phyloP scores from a whole-genome alignment of 2,888 invertebrate species.

The Brachypalpus laphriformis region DNA sequence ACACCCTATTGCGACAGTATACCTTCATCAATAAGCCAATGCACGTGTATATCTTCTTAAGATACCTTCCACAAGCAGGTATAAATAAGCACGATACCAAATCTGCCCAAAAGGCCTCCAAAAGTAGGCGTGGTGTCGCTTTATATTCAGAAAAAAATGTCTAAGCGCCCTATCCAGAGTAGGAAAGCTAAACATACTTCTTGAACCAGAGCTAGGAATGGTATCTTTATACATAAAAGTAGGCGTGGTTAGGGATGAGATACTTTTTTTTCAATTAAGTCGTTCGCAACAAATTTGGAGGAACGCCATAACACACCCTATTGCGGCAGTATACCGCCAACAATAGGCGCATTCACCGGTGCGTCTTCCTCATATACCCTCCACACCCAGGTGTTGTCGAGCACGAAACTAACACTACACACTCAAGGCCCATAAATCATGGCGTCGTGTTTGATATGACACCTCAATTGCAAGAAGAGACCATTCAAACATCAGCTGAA shows the following conservation, averaged over 20 bases:
- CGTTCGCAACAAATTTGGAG: no score
- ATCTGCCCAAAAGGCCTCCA: conserved; percentile 13
- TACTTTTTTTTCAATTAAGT: not conserved
- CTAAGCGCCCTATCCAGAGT: no score
- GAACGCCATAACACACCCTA: not conserved
- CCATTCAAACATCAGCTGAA: conserved; percentile 20
- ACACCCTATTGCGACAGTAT: not conserved
- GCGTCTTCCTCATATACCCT: not conserved
- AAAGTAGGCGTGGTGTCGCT: no score
- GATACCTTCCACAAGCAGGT: not conserved
- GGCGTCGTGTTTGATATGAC: conserved; percentile 51
- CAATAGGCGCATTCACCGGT: not conserved
- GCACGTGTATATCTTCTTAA: not conserved
- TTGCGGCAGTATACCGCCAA: not conserved
- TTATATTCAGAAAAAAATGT: no score
- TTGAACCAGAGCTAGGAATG: no score
- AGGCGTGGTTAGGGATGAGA: not conserved
- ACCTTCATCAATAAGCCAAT: not conserved
- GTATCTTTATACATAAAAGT: no score
- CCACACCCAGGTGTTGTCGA: not conserved
- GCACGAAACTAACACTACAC: conserved; percentile 1
- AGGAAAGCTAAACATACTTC: no score
- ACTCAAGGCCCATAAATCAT: conserved; percentile 51
- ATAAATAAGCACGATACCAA: not conserved
- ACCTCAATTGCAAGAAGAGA: conserved; percentile 50